Base-by-base conservation (phyloP, 2,113 vertebrate species). In the Marcusenius ussheri region DNA sequence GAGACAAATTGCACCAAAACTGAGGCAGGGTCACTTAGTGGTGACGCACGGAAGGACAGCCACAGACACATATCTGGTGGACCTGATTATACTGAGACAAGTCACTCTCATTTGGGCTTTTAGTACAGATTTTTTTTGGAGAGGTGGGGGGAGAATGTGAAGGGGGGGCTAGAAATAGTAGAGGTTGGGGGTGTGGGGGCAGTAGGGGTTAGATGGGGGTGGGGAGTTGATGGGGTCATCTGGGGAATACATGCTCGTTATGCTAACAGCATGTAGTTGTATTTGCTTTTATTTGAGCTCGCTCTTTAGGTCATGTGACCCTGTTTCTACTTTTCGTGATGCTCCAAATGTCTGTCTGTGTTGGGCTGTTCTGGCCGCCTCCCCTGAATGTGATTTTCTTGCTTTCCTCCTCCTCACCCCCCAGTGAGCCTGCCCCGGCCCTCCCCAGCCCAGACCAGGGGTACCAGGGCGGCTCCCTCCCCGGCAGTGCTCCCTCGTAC, bases 381-480 rank as follows among this genome's bases (percentile, higher is more conserved):
- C 11, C 21, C 45, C 42, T 42, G 6, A 47, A 47, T 10, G 17
- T 84, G n/a, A 70, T 13, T 70, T 66, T 58, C 21, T 62, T 31
- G 11, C 10, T 1, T 70, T 27, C 10, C 6, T n/a, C 46, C 10
- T n/a, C 24, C 39, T 3, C 87, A 10, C 7, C 13, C 88, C 92
- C 45, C 93, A 99, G 98, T 92, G 98, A 99, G 92, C 96, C 97
- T 91, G 95, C 97, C 92, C 95, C 97, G 89, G 96, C 96, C 83
- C 96, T 98, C 93, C 96, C 97, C 94, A 97, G 95, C 93, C 98
- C 80, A 45, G 89, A 89, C 80, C 89, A 89, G 80, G 89, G 51
- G 51, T 89, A 89, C 51, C 89, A 56, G 80, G 80, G 77, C 24
- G 39, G 80, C 89, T 47, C 89, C 39, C 89, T 89, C 42, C 42